Evolutionary conservation across 2,797 vertebrate species (phyloP), one percentile per base, ranked within the genome.

Genomic region (Onychomys arenicola): DNA sequence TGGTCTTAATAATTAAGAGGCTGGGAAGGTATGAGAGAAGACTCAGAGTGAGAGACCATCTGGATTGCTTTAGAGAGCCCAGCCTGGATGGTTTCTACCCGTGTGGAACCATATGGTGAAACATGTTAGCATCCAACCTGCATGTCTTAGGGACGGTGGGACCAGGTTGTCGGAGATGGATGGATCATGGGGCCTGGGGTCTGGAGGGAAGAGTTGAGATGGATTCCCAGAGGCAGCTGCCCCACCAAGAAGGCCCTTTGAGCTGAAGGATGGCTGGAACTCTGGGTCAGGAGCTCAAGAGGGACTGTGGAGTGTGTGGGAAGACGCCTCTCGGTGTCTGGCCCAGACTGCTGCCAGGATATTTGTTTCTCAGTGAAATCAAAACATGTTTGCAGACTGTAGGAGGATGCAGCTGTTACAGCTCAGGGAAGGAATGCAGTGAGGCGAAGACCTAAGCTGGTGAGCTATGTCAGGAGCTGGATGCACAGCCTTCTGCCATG

Each of bases 321-420:
- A 46, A 16, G 14, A 10, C 2, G 3, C 10, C 52, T 32, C 37
- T 49, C 21, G 2, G 61, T 4, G 12, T 19, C n/a, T 6, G 0
- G 2, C 55, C 27, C 27, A 52, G 57, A 9, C 29, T 6, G 8
- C 12, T 16, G 2, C 11, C n/a, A 9, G 27, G 8, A 11, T 12
- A 2, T 37, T 14, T 40, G 10, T 49, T 49, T 29, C 63, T 23
- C 1, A 0, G 12, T 21, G 32, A 67, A 49, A 52, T 16, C 14
- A 71, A 69, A 88, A 49, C 13, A 17, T 2, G 10, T 8, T 52
- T 5, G 34, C 25, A 10, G 52, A 16, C 63, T 12, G 57, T 11
- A 19, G 34, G 78, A 37, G 55, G 43, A 57, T 27, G 55, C 32
- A 34, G 55, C 34, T 69, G 32, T n/a, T 69, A 16, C 43, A 69